Conservation (phyloP, 1,140 invertebrate species). For the Mycetomoellerius zeteki region DNA sequence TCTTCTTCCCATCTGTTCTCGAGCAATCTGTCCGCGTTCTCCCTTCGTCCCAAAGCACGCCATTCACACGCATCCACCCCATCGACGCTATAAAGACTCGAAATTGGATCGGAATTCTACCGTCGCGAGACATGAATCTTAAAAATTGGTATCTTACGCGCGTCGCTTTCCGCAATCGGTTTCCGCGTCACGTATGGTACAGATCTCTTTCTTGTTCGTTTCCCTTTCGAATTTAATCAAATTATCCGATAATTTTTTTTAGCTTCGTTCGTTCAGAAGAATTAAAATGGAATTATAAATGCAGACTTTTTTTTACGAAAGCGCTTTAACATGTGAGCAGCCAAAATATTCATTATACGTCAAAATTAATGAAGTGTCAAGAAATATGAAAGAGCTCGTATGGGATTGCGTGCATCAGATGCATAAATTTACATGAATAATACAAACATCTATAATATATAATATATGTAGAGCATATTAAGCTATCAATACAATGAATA, state of each 20-base stretch:
- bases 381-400: slow-evolving; percentile 12
- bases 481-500: neutral
- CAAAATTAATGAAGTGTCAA: slow-evolving; percentile 11
- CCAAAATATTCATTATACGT: neutral
- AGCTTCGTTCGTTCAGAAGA: neutral
- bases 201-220: neutral
- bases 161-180: slow-evolving; percentile 24
- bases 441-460: slow-evolving; percentile 3
- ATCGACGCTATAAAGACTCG: slow-evolving; percentile 15
- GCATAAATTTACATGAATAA: slow-evolving; percentile 51
- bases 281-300: slow-evolving; percentile 18
- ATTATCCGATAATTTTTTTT: slow-evolving; percentile 9
- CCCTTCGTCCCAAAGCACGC: neutral
- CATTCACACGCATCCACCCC: neutral
- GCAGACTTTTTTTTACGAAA: slow-evolving; percentile 1
- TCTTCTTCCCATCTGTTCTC: neutral
- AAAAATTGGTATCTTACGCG: slow-evolving; percentile 49
- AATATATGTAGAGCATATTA: slow-evolving; percentile 10
- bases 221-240: slow-evolving; percentile 33
- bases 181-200: slow-evolving; percentile 27
- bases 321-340: neutral
- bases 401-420: neutral
- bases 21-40: too few species aligned
- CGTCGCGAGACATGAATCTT: slow-evolving; percentile 56
- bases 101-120: slow-evolving; percentile 63